These are phyloP conservation scores for Numenius arquata DNA, from an alignment of 2,113 vertebrate genomes.

Conservation along the genomic window DNA sequence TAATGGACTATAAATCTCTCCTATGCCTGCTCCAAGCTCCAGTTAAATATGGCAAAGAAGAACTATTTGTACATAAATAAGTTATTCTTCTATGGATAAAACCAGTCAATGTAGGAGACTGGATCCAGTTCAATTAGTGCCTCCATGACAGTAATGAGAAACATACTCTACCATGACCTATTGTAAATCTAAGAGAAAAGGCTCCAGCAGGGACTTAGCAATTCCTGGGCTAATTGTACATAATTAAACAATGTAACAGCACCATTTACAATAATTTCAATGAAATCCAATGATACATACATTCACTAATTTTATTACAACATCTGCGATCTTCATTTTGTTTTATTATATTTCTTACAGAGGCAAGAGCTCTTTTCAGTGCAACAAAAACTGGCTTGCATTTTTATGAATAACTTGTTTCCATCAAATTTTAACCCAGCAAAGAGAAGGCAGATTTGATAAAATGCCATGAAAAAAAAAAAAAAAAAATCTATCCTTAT, in stretches of 20 bases:
- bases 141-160: constrained; percentile 32
- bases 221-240: constrained; percentile 43
- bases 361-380: not conserved
- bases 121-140: constrained; percentile 22
- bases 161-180: constrained; percentile 33
- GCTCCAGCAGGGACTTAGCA: constrained; percentile 22
- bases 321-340: constrained; percentile 1
- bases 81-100: not conserved
- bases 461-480: not conserved
- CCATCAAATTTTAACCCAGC: not conserved
- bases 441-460: constrained; percentile 5
- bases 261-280: constrained; percentile 43
- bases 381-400: not conserved
- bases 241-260: constrained; percentile 42
- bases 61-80: not conserved
- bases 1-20: constrained; percentile 3
- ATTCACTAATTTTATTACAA: constrained; percentile 13
- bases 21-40: not conserved
- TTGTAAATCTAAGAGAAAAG: constrained; percentile 46
- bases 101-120: not conserved
- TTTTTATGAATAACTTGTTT: constrained; percentile 1
- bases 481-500: constrained; percentile 38
- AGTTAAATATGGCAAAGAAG: constrained; percentile 8
- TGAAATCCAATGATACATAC: constrained; percentile 17
- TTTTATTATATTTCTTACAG: not conserved